Base-by-base conservation (phyloP, 1,140 invertebrate genomes). In the Apocrypta bakeri region DNA sequence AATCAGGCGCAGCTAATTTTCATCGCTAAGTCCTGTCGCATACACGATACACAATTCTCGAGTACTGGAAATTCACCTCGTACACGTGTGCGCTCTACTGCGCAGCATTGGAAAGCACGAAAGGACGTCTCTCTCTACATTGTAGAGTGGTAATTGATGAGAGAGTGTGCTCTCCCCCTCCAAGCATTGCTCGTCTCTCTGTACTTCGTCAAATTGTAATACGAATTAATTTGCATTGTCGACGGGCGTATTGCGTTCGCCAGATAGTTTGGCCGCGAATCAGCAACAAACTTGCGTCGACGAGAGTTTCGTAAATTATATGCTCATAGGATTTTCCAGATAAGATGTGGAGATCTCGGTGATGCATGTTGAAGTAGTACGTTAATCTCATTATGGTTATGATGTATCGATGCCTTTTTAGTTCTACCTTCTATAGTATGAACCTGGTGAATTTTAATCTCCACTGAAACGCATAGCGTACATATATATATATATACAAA, bases 191-290 rank as follows among this genome's bases (percentile, higher is more conserved):
- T 37, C 27, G 33, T 14, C 1, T 27, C 37, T 27, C n/a, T 63
- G 12, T 11, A 33, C 63, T 31, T 31, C n/a, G 27, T 61, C 27
- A 37, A 77, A 82, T 79, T 72, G 66, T 74, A 83, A 83, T 71
- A 31, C 21, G 61, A 33, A 79, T 83, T 83, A 83, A 83, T 83
- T 83, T 74, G 71, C 76, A 73, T 83, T 79, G 56, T 78, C n/a
- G 74, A 33, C 21, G 64, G 21, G 31, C 77, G 63, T 64, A 77
- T 82, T 73, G 71, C 79, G 75, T 63, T 64, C 79, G 81, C 77
- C 79, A 40, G 77, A 81, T 82, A 81, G 77, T 85, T 82, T 75
- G 79, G 66, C 66, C 29, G 73, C 42, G 75, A 72, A 83, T 78
- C 78, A 83, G 68, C 75, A 37, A 72, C 68, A 75, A 40, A 63